Evolutionary conservation across 2,113 vertebrate species (phyloP).

Genomic region (Thalassoma bifasciatum): DNA sequence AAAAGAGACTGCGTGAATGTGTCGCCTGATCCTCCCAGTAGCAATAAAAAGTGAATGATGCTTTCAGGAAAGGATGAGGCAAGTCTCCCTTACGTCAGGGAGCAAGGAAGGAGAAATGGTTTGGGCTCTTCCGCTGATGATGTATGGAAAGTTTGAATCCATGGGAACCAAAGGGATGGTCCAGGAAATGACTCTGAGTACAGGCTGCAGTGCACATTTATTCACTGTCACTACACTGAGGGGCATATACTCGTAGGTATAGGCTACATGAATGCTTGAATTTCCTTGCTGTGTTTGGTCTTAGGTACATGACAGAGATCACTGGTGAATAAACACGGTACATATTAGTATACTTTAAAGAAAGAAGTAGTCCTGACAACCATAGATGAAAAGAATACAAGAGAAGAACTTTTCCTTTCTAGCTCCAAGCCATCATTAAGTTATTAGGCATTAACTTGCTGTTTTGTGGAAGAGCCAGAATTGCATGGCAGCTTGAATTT

Average conservation of each 20-base stretch:
- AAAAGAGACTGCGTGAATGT: background rate
- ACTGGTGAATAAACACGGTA: no score
- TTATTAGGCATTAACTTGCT: constrained; percentile 22
- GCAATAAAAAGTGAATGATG: constrained; percentile 21
- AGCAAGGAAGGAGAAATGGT: constrained; percentile 20
- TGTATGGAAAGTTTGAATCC: constrained; percentile 59
- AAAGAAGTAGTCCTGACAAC: no score
- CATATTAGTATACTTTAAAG: no score
- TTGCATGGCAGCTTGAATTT: constrained; percentile 3
- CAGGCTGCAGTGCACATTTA: constrained; percentile 49
- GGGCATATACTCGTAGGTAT: no score
- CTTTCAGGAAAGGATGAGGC: constrained; percentile 38
- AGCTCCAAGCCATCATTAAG: constrained; percentile 25
- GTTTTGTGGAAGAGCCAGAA: constrained; percentile 30
- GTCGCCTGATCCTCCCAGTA: constrained; percentile 14
- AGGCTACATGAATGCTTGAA: constrained; percentile 52
- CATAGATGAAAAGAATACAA: no score
- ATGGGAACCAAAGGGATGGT: constrained; percentile 27
- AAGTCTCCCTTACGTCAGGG: constrained; percentile 44
- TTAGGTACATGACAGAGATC: no score
- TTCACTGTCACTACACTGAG: constrained; percentile 54
- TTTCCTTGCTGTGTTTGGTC: constrained; percentile 23
- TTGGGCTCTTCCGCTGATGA: constrained; percentile 41
- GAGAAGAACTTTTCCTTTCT: background rate
- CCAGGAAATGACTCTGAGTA: constrained; percentile 48